Conservation (phyloP, 2,888 invertebrate genomes). For the Vannuccia rotundouncinata region DNA sequence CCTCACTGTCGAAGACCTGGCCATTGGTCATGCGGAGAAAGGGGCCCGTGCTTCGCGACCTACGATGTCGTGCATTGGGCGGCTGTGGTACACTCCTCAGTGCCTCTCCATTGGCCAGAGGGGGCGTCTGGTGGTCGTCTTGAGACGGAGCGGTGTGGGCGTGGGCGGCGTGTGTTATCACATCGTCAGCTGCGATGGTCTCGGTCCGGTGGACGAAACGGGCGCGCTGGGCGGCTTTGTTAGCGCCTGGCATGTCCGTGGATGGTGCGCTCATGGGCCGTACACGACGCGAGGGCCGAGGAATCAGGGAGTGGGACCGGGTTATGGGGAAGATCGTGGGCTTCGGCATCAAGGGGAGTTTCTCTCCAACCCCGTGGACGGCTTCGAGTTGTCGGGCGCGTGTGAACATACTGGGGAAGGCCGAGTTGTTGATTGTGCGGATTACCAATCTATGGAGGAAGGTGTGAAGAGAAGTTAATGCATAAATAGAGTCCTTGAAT, state of each 20-base stretch:
- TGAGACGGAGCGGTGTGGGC: not conserved
- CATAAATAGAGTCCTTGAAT: not conserved
- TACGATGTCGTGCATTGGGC: not conserved
- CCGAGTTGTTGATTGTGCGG: not conserved
- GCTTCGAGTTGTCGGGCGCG: conserved; percentile 7
- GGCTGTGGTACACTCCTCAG: not conserved
- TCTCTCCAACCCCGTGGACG: not conserved
- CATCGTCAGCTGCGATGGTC: not conserved
- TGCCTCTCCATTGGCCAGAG: not conserved
- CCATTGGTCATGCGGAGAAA: not conserved
- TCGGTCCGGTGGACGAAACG: not conserved
- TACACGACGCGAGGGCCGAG: conserved; percentile 13
- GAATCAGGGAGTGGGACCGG: not conserved
- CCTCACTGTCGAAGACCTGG: not conserved
- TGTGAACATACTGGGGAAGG: not conserved
- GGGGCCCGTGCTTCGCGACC: conserved; percentile 12
- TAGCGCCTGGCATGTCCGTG: not conserved
- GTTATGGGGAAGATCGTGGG: not conserved
- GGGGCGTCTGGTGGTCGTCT: not conserved
- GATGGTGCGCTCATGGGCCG: conserved; percentile 28
- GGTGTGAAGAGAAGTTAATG: not conserved
- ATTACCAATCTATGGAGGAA: not conserved
- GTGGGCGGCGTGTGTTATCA: not conserved
- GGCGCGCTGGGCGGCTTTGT: not conserved
- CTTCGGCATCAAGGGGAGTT: conserved; percentile 7